Conservation (phyloP, 2,888 invertebrate genomes). For the Neoaliturus tenellus region DNA sequence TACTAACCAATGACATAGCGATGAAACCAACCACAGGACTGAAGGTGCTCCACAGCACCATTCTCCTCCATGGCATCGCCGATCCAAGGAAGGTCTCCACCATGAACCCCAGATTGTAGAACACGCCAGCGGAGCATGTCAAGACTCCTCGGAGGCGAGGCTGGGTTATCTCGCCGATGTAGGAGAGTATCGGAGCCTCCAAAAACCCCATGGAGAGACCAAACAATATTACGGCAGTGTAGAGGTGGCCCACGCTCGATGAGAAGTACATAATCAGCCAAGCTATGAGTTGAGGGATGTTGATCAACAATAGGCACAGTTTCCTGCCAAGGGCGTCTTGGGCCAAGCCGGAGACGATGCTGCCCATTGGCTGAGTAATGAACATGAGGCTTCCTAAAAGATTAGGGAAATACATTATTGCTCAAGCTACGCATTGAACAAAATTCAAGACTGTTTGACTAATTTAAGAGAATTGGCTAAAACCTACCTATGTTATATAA, state of each 20-base stretch:
- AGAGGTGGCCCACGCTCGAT: not conserved
- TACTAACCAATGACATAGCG: slow-evolving; percentile 58
- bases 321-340: not conserved
- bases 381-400: not conserved
- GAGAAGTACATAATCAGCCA: not conserved
- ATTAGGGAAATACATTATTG: not conserved
- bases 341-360: not conserved
- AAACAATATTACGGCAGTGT: not conserved
- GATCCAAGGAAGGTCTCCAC: not conserved
- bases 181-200: slow-evolving; percentile 19
- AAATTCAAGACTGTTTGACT: not conserved
- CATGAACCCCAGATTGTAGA: slow-evolving; percentile 11
- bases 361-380: not conserved
- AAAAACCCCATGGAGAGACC: not conserved
- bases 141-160: not conserved
- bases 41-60: not conserved
- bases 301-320: not conserved
- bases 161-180: slow-evolving; percentile 5
- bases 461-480: not conserved
- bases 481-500: not conserved
- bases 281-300: not conserved
- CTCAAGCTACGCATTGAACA: not conserved
- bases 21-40: not conserved
- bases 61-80: not conserved
- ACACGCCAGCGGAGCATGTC: slow-evolving; percentile 72